Evolutionary conservation across 37 sponge, comb jelly and placozoan genomes (phyloP), one percentile per base, ranked within the genome.

Genomic region (Spongia lamella): DNA sequence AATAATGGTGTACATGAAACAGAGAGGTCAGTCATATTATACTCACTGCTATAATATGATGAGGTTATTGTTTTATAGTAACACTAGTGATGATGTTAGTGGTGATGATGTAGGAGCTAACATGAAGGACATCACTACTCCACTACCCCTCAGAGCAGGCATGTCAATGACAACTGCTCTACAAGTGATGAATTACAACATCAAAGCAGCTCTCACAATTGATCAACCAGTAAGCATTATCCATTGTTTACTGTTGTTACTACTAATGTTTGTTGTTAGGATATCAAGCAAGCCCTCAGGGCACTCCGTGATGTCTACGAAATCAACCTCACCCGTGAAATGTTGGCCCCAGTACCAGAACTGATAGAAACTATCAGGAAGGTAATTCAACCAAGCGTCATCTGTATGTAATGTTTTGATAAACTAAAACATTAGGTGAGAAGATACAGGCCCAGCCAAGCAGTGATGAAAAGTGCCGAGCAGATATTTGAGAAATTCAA

Each of bases 341-440:
- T 80, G 27, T 31, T 86, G 36, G 69, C 74, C 15, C 29, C 53
- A 43, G 79, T 89, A 5, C 83, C 83, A 21, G 77, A 83, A 54
- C 22, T 89, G 4, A 72, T 89, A 16, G 26, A 43, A 51, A 89
- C 84, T 33, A 15, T 89, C 20, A 73, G 80, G 51, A 89, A 83
- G 89, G 89, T 89, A 30, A 52, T 17, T 52, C 15, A 15, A 52
- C 17, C 17, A 52, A 15, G 17, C 15, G 17, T 52, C 16, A 52
- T 52, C 19, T 20, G 19, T 52, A 19, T 58, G 61, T 29, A 26
- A 5, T 22, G 17, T 17, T 52, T 19, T 52, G 17, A 52, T 17
- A 14, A 14, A 52, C 17, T 52, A 19, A 52, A 52, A 19, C 2
- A 35, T 0, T 33, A 84, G 84, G 36, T 84, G 36, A 53, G 47